Evolutionary conservation across 2,888 invertebrate species (phyloP).

Genomic region (Drosophila tripunctata): DNA sequence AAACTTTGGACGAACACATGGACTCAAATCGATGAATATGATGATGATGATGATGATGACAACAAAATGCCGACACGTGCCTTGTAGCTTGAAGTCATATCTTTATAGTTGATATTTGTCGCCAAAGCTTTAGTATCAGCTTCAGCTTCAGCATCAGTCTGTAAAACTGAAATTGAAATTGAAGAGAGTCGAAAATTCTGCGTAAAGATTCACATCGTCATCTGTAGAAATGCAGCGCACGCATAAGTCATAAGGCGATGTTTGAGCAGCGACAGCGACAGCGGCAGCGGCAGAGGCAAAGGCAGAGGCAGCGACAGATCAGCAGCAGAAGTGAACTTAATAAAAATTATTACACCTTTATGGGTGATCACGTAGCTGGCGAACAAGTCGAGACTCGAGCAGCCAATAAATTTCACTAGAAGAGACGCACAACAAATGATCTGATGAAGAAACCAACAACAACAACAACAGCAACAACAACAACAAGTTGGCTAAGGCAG

Average conservation of each 20-base stretch:
- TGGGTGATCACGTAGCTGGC: conserved; percentile 83
- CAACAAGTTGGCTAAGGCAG: conserved; percentile 28
- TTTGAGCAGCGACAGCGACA: neutral
- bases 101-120: conserved; percentile 9
- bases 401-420: conserved; percentile 76
- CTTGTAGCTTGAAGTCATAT: conserved; percentile 17
- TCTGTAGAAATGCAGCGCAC: conserved; percentile 64
- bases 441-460: conserved; percentile 47
- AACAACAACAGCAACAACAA: conserved; percentile 14
- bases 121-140: conserved; percentile 47
- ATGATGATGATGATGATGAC: conserved; percentile 29
- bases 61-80: conserved; percentile 68
- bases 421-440: conserved; percentile 66
- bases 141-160: conserved; percentile 10
- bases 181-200: conserved; percentile 50
- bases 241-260: conserved; percentile 70
- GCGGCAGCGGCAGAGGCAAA: neutral
- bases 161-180: conserved; percentile 17
- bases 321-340: conserved; percentile 64
- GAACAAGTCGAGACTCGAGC: conserved; percentile 43
- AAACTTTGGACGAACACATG: conserved; percentile 24
- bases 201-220: conserved; percentile 69
- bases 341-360: conserved; percentile 84
- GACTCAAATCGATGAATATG: conserved; percentile 52
- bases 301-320: neutral